A percentile compares a stretch with the other conserved stretches of the same genome.
Conservation (phyloP, 2,797 vertebrate species). For the Notolabrus celidotus region DNA sequence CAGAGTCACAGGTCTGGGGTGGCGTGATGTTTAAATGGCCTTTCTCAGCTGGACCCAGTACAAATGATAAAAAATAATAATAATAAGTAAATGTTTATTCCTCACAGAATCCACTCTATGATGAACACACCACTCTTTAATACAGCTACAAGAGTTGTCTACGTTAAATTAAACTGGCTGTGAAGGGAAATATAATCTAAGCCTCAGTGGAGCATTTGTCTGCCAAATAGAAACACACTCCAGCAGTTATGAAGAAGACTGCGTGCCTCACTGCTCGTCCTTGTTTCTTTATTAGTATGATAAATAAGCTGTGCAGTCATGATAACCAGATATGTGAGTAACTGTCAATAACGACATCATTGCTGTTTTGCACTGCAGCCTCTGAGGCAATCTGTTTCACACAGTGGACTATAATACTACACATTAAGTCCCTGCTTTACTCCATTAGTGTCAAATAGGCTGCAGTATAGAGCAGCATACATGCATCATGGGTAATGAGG, state of each 20-base stretch:
- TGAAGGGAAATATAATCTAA: slow-evolving; percentile 9
- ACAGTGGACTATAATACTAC: neutral
- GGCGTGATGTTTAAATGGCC: no score
- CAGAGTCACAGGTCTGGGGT: no score
- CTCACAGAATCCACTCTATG: no score
- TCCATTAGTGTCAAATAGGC: slow-evolving; percentile 41
- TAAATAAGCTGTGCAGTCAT: slow-evolving; percentile 34
- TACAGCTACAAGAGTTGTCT: neutral
- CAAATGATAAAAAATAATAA: no score
- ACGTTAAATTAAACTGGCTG: neutral
- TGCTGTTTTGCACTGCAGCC: slow-evolving; percentile 13
- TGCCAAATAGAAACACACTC: slow-evolving; percentile 25
- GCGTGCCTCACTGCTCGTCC: slow-evolving; percentile 1
- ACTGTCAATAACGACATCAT: slow-evolving; percentile 28
- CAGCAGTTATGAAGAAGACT: slow-evolving; percentile 25
- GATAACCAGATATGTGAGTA: slow-evolving; percentile 41
- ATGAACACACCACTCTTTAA: no score
- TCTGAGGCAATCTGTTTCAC: slow-evolving; percentile 1
- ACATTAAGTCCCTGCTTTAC: slow-evolving; percentile 25
- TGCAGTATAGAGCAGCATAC: slow-evolving; percentile 13
- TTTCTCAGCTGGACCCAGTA: no score
- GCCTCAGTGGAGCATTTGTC: neutral
- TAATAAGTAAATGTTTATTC: no score
- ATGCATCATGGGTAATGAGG: slow-evolving; percentile 42
- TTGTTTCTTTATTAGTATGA: slow-evolving; percentile 27